Evolutionary conservation across 1,140 invertebrate species (phyloP).

Genomic region (Drosophila kurseongensis): DNA sequence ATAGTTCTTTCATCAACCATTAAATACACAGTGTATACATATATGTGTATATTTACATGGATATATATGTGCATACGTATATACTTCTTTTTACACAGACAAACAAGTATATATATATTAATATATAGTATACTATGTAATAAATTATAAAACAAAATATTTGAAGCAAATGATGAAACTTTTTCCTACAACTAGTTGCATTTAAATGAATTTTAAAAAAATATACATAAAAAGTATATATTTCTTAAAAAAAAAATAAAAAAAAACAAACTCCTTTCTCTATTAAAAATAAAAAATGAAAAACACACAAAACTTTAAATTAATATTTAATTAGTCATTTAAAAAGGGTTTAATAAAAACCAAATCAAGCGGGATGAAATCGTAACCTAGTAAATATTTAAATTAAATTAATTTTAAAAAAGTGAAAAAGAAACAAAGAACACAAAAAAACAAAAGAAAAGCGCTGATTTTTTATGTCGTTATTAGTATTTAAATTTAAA

Average conservation of each 20-base stretch:
- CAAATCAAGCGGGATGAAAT: conserved; percentile 65
- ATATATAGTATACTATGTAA: conserved; percentile 69
- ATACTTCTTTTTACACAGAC: conserved; percentile 72
- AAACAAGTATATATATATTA: conserved; percentile 59
- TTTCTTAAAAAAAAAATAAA: conserved; percentile 67
- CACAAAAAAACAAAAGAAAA: conserved; percentile 63
- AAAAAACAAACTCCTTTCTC: conserved; percentile 71
- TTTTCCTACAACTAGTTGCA: conserved; percentile 82
- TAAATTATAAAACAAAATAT: conserved; percentile 51
- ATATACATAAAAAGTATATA: conserved; percentile 79
- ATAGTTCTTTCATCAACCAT: conserved; percentile 61
- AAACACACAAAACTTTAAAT: conserved; percentile 70
- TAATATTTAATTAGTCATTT: conserved; percentile 79
- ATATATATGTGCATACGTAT: conserved; percentile 52
- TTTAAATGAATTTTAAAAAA: conserved; percentile 82
- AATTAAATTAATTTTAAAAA: conserved; percentile 81
- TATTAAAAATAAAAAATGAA: conserved; percentile 63
- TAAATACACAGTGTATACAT: conserved; percentile 37
- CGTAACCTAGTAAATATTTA: conserved; percentile 80
- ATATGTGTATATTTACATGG: conserved; percentile 35
- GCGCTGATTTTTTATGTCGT: conserved; percentile 84
- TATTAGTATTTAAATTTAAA: conserved; percentile 84
- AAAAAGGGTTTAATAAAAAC: conserved; percentile 67
- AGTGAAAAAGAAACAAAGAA: conserved; percentile 53
- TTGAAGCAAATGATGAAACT: conserved; percentile 74